A percentile compares a stretch with the other conserved stretches of the same genome.
These are phyloP conservation scores for Parnassius smintheus DNA, from an alignment of 2,888 invertebrate species.

Conservation along the genomic window DNA sequence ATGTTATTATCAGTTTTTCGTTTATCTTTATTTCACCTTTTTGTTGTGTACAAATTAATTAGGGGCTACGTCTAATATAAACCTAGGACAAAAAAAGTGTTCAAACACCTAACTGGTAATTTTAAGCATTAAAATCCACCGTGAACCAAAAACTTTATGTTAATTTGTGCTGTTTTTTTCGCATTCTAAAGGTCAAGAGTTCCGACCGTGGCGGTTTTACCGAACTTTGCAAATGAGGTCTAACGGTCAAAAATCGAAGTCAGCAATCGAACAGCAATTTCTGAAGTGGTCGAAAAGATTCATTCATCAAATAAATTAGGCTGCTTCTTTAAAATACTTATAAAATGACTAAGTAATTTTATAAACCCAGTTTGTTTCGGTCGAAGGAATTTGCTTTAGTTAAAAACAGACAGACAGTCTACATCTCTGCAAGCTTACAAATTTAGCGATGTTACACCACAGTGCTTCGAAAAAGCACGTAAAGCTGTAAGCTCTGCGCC, in stretches of 20 bases:
- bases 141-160: conserved; percentile 13
- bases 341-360: too few relatives aligned
- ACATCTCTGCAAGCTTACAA: too few relatives aligned
- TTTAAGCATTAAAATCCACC: conserved; percentile 3
- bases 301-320: not conserved
- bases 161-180: conserved; percentile 15
- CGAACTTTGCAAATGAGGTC: conserved; percentile 7
- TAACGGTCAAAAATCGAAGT: conserved; percentile 6
- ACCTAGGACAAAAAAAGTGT: not conserved
- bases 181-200: conserved; percentile 16
- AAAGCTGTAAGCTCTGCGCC: too few relatives aligned
- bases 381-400: too few relatives aligned
- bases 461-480: too few relatives aligned
- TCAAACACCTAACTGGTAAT: conserved; percentile 2
- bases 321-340: too few relatives aligned
- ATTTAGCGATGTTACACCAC: too few relatives aligned
- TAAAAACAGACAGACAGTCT: too few relatives aligned
- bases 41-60: conserved; percentile 1
- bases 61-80: conserved; percentile 5
- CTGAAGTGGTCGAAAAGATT: not conserved
- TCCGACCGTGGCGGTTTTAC: conserved; percentile 4
- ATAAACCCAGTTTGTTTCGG: too few relatives aligned
- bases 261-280: not conserved
- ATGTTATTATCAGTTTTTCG: not conserved
- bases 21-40: conserved; percentile 4